Evolutionary conservation across 2,888 invertebrate species (phyloP).

Genomic region (Heliothis peltigera): DNA sequence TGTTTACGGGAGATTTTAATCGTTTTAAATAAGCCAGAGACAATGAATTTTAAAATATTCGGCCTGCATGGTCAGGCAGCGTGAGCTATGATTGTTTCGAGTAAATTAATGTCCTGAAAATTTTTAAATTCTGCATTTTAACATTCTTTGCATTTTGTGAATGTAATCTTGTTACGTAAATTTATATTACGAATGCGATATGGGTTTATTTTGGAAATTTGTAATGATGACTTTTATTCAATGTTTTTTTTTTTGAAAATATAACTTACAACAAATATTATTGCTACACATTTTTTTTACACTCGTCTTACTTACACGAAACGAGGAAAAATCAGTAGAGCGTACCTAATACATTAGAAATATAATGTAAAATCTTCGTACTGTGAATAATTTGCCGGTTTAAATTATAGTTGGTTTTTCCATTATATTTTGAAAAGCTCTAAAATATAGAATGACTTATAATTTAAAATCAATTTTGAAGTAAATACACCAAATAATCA

Average conservation of each 20-base stretch:
- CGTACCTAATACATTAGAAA: too few species aligned
- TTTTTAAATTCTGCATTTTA: conserved; percentile 10
- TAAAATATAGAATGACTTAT: too few species aligned
- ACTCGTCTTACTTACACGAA: too few species aligned
- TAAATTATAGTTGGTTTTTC: too few species aligned
- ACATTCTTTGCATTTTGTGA: conserved; percentile 16
- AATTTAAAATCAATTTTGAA: background rate
- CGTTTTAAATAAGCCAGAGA: conserved; percentile 67
- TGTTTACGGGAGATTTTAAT: conserved; percentile 68
- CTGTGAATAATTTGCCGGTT: too few species aligned
- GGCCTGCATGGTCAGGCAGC: conserved; percentile 74
- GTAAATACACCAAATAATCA: background rate
- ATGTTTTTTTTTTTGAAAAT: background rate
- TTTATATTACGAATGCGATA: background rate
- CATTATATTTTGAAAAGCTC: too few species aligned
- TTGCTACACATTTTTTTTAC: too few species aligned
- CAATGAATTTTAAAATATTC: conserved; percentile 72
- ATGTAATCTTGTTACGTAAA: conserved; percentile 14
- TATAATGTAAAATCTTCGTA: too few species aligned
- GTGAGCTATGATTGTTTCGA: conserved; percentile 65
- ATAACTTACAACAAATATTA: background rate
- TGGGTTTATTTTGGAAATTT: background rate
- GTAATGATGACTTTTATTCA: background rate
- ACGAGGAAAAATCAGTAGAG: too few species aligned
- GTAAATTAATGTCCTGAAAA: conserved; percentile 47